Evolutionary conservation across 37 sponge, comb jelly and placozoan genomes (phyloP), one percentile per base, ranked within the genome.

Genomic region (Aplysina aerophoba): DNA sequence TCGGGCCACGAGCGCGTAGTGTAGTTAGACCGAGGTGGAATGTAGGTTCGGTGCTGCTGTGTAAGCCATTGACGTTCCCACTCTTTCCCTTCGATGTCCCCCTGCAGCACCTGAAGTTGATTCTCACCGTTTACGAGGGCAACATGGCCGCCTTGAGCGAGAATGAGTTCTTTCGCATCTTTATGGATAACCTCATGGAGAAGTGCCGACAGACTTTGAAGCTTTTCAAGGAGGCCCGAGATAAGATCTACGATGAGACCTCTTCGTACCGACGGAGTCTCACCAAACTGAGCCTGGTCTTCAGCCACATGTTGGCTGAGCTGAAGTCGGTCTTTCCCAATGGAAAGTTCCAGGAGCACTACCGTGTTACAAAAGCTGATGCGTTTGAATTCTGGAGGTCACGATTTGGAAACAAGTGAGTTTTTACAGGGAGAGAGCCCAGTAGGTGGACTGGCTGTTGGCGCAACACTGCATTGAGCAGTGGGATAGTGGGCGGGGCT

Each of bases 251-350:
- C 81, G 94, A 96, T 54, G 97, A 96, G 85, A 81, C 85, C 58
- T 85, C 89, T 40, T 39, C 89, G 3, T 81, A 89, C 15, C 59
- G 99, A 55, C 87, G 97, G 27, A 89, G 88, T 27, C 89, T 98
- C 16, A 98, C 95, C 35, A 94, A 96, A 82, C 87, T 94, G 41
- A 92, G 91, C 75, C 92, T 98, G 24, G 93, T 97, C 55, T 97
- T 98, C 92, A 96, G 97, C 81, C 99, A 98, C 92, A 98, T 98
- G 99, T 68, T 95, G 24, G 87, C 94, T 5, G 99, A 98, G 81
- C 85, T 98, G 81, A 94, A 96, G 71, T 95, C 95, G 15, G 85
- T 98, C 53, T 98, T 96, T 77, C 97, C 89, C 0, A 82, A 72
- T 73, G 95, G 97, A 4, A 69, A 78, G 13, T 98, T 92, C 72